Percentiles rank a stretch among this genome's conserved stretches.
phyloP scores from a whole-genome alignment of 2,888 invertebrate genomes.

The Trypoxylon attenuatum region DNA sequence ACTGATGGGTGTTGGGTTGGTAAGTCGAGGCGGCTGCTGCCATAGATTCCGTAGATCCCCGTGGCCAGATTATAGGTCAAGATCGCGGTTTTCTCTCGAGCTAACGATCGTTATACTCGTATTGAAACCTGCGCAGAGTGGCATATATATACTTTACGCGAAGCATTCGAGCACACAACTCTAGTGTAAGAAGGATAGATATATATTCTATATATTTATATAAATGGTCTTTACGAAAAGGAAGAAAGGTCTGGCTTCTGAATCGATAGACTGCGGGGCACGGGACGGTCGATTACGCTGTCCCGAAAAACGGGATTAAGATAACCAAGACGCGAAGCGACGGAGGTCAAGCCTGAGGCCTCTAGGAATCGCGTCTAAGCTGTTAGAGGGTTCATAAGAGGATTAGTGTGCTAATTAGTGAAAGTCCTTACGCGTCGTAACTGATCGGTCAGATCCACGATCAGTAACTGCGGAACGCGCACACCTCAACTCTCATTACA shows the following conservation, averaged over 20 bases:
- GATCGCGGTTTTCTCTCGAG: not conserved
- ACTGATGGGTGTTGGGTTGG: conserved; percentile 1
- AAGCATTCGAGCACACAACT: not conserved
- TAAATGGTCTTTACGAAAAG: not conserved
- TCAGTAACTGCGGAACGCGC: not conserved
- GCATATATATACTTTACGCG: not conserved
- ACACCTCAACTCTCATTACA: conserved; percentile 15
- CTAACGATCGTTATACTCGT: not conserved
- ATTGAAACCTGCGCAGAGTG: not conserved
- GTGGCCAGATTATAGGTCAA: not conserved
- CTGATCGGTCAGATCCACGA: conserved; percentile 3
- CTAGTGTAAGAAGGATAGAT: not conserved
- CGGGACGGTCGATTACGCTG: conserved; percentile 39
- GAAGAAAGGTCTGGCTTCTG: not conserved
- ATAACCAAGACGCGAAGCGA: not conserved
- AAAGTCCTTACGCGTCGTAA: conserved; percentile 3
- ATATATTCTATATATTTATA: not conserved
- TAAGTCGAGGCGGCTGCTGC: not conserved
- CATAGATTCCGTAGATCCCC: not conserved
- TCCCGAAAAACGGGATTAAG: not conserved
- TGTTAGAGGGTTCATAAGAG: not conserved
- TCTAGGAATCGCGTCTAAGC: not conserved
- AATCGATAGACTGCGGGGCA: conserved; percentile 16
- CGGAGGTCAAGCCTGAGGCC: not conserved
- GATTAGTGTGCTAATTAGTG: conserved; percentile 1